Conservation (phyloP, 2,797 vertebrate species). For the Spinus olivaceus region DNA sequence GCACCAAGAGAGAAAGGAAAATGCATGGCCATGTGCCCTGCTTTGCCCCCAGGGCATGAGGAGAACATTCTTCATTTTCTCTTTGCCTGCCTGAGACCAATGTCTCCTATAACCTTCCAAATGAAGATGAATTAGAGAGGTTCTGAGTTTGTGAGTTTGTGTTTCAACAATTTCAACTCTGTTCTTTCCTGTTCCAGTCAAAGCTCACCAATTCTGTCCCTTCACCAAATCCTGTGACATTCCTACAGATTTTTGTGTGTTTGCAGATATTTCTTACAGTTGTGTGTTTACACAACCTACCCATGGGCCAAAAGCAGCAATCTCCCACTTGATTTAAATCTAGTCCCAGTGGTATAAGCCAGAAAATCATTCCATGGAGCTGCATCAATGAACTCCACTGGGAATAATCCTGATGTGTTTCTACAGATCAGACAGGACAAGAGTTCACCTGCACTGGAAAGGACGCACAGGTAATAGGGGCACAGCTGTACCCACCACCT, state of each 20-base stretch:
- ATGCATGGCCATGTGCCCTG: not conserved
- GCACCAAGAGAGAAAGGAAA: not conserved
- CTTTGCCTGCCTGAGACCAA: not conserved
- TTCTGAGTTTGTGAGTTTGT: not conserved
- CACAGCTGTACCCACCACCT: not conserved
- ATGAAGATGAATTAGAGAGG: not conserved
- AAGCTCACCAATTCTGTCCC: not conserved
- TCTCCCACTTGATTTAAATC: not conserved
- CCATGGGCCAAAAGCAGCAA: not conserved
- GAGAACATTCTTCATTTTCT: not conserved
- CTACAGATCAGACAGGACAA: not conserved
- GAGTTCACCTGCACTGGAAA: not conserved
- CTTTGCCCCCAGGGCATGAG: not conserved
- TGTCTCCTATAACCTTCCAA: not conserved
- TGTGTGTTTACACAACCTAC: not conserved
- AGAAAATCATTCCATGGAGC: not conserved
- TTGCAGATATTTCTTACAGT: not conserved
- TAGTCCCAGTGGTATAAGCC: not conserved
- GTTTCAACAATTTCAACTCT: not conserved
- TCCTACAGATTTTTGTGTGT: not conserved
- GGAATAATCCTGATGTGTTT: not conserved
- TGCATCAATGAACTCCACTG: accelerated
- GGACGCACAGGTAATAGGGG: not conserved
- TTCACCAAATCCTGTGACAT: not conserved
- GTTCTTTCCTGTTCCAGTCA: not conserved